Percentiles rank a stretch among this genome's conserved stretches.
Evolutionary conservation across 2,888 invertebrate species (phyloP).

Genomic region (Lissocephala sabroskyi): DNA sequence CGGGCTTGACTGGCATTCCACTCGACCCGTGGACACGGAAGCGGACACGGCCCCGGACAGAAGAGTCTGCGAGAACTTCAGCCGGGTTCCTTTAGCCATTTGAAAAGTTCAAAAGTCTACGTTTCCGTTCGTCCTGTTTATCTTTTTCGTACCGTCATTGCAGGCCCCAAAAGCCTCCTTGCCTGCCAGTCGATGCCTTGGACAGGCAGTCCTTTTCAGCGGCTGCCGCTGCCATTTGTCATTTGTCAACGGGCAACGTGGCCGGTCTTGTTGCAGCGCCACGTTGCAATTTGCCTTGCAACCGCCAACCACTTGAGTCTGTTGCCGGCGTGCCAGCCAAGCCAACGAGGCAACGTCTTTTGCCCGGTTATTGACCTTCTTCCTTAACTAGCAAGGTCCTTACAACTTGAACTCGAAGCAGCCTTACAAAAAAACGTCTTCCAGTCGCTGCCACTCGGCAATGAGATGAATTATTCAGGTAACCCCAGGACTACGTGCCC

Average conservation of each 20-base stretch:
- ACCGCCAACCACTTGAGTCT: constrained; percentile 55
- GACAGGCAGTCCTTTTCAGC: constrained; percentile 9
- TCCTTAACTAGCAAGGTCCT: constrained; percentile 15
- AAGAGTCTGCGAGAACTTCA: no score
- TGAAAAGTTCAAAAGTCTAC: constrained; percentile 22
- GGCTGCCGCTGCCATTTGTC: constrained; percentile 38
- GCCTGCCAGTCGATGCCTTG: no score
- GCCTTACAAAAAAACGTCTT: constrained; percentile 34
- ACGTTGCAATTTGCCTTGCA: constrained; percentile 54
- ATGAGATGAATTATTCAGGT: constrained; percentile 57
- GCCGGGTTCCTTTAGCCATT: no score
- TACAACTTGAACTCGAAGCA: not conserved
- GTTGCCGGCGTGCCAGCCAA: constrained; percentile 41
- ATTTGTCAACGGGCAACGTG: constrained; percentile 35
- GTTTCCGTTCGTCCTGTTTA: no score
- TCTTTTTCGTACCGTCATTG: no score
- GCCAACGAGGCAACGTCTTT: not conserved
- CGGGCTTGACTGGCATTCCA: not conserved
- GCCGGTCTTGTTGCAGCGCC: constrained; percentile 16
- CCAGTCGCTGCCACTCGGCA: constrained; percentile 11
- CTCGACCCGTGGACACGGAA: no score
- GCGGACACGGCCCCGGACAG: no score
- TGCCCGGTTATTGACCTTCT: constrained; percentile 55
- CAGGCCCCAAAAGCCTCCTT: no score
- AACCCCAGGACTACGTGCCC: no score